Evolutionary conservation across 2,888 invertebrate species (phyloP).

Genomic region (Imbricaverruca yamaguchii): DNA sequence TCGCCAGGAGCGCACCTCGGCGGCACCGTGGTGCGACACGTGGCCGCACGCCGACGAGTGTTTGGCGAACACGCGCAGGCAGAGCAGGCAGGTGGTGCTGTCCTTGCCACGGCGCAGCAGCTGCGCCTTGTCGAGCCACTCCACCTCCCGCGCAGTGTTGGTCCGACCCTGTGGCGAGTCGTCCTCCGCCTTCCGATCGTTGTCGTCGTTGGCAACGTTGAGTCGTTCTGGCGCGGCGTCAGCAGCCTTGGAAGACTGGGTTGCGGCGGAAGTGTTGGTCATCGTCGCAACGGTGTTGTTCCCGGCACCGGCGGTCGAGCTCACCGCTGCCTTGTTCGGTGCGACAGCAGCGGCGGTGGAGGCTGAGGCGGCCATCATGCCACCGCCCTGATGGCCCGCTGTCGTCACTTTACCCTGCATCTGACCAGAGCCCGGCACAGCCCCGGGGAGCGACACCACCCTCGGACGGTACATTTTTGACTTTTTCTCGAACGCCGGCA

Average conservation of each 20-base stretch:
- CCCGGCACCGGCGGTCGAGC: background rate
- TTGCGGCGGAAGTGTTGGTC: background rate
- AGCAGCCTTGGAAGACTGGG: background rate
- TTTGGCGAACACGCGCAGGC: background rate
- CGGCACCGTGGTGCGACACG: background rate
- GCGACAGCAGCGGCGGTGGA: background rate
- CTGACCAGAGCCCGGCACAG: too few relatives aligned
- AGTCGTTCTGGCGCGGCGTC: background rate
- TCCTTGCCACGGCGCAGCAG: background rate
- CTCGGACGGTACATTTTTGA: background rate
- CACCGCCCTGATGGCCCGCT: background rate
- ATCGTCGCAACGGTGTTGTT: background rate
- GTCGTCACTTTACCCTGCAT: too few relatives aligned
- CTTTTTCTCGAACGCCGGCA: background rate
- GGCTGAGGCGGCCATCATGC: background rate
- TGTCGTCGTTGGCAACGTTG: too few relatives aligned
- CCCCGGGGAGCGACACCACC: background rate
- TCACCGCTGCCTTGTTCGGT: background rate
- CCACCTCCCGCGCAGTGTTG: background rate
- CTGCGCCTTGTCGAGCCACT: background rate
- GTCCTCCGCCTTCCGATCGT: too few relatives aligned
- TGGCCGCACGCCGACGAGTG: constrained; percentile 15
- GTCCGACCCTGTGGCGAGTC: background rate
- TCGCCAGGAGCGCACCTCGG: background rate
- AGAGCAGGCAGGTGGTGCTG: constrained; percentile 2